Conservation (phyloP, 2,797 vertebrate species). For the Spea hammondii region DNA sequence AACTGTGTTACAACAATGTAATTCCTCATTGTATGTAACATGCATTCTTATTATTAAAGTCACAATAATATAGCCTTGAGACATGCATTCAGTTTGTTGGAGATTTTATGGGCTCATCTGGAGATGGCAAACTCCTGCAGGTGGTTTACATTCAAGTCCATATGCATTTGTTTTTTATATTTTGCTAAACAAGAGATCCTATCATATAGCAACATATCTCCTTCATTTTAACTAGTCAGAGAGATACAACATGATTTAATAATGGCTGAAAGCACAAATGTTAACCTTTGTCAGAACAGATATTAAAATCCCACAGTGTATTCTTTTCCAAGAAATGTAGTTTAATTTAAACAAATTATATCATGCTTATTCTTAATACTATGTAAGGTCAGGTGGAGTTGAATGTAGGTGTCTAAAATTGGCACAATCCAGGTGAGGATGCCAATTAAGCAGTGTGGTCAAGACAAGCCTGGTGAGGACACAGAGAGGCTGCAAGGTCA, state of each 20-base stretch:
- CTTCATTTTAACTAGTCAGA: not conserved
- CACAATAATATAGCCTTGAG: not conserved
- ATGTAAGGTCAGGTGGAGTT: too few relatives aligned
- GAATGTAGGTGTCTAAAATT: too few relatives aligned
- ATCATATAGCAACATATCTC: not conserved
- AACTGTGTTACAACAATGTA: not conserved
- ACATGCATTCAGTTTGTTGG: conserved; percentile 1
- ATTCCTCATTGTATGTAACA: not conserved
- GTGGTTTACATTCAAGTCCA: not conserved
- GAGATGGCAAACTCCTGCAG: conserved; percentile 5
- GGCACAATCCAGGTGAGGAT: too few relatives aligned
- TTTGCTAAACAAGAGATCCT: not conserved
- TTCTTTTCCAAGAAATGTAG: not conserved
- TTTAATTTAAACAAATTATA: conserved; percentile 9
- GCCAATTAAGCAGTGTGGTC: too few relatives aligned
- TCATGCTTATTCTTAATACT: conserved; percentile 1
- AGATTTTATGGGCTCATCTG: conserved; percentile 4
- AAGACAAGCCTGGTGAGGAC: too few relatives aligned
- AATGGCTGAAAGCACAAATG: not conserved
- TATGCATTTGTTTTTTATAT: not conserved
- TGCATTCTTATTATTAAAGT: not conserved
- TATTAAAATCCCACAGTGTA: not conserved
- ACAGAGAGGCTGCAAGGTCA: too few relatives aligned
- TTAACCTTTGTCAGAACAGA: not conserved
- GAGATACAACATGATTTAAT: not conserved